These are phyloP conservation scores for Patella depressa DNA, from an alignment of 2,888 invertebrate genomes.

Conservation along the genomic window DNA sequence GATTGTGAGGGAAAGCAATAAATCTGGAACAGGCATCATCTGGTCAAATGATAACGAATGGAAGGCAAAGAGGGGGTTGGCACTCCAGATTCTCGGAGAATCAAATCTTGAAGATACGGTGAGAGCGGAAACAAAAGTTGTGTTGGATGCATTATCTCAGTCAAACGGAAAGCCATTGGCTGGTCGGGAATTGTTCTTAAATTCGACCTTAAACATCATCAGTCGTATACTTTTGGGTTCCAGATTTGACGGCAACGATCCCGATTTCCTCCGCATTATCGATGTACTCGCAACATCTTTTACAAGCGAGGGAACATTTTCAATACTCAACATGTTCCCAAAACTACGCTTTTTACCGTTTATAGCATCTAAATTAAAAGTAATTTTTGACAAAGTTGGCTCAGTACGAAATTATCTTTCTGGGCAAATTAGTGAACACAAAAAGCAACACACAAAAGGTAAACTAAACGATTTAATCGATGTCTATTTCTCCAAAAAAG, in stretches of 20 bases:
- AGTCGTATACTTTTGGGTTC: no score
- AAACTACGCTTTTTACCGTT: background rate
- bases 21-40: background rate
- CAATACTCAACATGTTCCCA: background rate
- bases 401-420: background rate
- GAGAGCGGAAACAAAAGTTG: background rate
- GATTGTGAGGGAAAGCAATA: background rate
- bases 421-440: background rate
- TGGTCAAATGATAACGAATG: background rate
- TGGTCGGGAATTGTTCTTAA: no score
- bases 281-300: background rate
- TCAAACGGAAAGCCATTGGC: background rate
- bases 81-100: background rate
- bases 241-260: background rate
- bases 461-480: background rate
- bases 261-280: background rate
- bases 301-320: background rate
- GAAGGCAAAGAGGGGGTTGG: background rate
- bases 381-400: background rate
- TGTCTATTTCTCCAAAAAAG: background rate
- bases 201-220: no score
- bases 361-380: background rate
- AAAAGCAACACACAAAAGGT: background rate
- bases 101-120: background rate
- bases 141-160: background rate